Evolutionary conservation across 2,888 invertebrate species (phyloP).

Genomic region (Lissocephala sabroskyi): DNA sequence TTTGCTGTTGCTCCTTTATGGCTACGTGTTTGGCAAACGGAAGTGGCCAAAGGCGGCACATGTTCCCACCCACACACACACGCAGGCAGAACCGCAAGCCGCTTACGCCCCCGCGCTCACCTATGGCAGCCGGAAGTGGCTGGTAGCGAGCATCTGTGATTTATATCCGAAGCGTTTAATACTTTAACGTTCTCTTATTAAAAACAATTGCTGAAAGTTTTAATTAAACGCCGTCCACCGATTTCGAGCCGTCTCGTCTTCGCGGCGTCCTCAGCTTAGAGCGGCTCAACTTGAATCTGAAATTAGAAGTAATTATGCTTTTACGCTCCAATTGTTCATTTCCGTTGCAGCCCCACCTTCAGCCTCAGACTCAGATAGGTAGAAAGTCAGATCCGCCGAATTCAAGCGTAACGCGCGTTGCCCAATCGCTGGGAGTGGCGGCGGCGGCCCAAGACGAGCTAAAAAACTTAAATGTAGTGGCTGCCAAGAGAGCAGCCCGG

Average conservation of each 20-base stretch:
- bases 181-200: constrained; percentile 60
- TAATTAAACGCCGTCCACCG: constrained; percentile 56
- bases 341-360: constrained; percentile 23
- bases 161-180: constrained; percentile 56
- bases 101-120: too few relatives aligned
- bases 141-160: constrained; percentile 36
- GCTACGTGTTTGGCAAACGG: constrained; percentile 65
- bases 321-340: constrained; percentile 63
- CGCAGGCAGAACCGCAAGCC: background rate
- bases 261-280: constrained; percentile 32
- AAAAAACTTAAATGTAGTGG: background rate
- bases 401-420: background rate
- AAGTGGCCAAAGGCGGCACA: constrained; percentile 42
- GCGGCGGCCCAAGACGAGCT: background rate
- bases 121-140: background rate
- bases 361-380: background rate
- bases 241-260: constrained; percentile 5
- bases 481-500: too few relatives aligned
- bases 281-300: constrained; percentile 11
- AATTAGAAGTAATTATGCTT: constrained; percentile 45
- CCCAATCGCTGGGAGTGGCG: too few relatives aligned
- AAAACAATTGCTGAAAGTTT: constrained; percentile 61
- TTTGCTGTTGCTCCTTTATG: constrained; percentile 38
- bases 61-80: background rate
- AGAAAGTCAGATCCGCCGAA: background rate